These are phyloP conservation scores for Pelobates fuscus DNA, from an alignment of 2,113 vertebrate genomes.

Conservation along the genomic window DNA sequence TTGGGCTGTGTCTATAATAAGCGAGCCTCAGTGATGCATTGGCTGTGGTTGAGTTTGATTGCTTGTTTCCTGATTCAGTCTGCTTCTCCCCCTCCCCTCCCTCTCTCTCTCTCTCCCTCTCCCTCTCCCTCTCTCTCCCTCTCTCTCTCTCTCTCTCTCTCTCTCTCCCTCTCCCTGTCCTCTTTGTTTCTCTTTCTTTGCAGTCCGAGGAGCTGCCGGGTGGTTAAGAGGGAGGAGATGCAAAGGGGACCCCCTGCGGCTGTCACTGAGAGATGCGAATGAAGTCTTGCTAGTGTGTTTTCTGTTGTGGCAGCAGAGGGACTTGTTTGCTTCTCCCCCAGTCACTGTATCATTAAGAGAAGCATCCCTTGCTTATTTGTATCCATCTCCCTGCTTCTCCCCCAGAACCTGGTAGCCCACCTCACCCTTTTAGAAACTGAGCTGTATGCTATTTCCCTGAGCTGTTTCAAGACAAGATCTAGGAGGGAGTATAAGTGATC, in stretches of 20 bases:
- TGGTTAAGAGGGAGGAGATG: constrained; percentile 35
- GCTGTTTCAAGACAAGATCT: too few relatives aligned
- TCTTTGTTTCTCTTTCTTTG: constrained; percentile 46
- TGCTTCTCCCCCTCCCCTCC: constrained; percentile 28
- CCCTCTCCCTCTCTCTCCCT: too few relatives aligned
- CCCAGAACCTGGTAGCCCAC: too few relatives aligned
- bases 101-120: constrained; percentile 35
- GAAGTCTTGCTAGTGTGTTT: background rate
- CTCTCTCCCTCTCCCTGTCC: constrained; percentile 14
- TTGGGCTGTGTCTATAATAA: constrained; percentile 22
- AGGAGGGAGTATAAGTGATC: too few relatives aligned
- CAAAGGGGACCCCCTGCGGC: constrained; percentile 27
- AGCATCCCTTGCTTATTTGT: too few relatives aligned
- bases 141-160: too few relatives aligned
- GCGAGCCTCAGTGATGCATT: constrained; percentile 13
- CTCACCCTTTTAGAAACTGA: too few relatives aligned
- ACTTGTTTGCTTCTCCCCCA: constrained; percentile 7
- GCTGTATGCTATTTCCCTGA: too few relatives aligned
- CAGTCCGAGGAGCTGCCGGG: constrained; percentile 41
- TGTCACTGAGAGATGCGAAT: constrained; percentile 31
- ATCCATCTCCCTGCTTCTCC: too few relatives aligned
- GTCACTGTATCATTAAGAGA: background rate
- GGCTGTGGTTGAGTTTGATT: constrained; percentile 27
- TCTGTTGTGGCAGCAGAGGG: background rate
- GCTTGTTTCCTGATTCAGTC: constrained; percentile 28